Evolutionary conservation across 2,888 invertebrate genomes (phyloP), one percentile per base, ranked within the genome.

Genomic region (Suillia variegata): DNA sequence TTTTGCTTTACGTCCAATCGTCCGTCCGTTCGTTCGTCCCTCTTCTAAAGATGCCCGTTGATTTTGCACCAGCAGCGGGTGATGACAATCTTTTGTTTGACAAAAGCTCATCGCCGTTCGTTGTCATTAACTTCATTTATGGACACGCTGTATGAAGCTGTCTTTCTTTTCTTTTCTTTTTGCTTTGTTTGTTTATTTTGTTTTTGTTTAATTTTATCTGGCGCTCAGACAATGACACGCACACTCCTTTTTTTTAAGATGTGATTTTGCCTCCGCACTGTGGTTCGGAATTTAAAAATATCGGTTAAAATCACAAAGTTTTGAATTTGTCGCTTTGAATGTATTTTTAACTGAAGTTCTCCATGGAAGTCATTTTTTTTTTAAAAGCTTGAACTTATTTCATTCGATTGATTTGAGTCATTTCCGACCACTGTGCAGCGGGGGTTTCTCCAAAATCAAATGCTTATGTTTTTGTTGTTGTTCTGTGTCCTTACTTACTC

Each of bases 51-150:
- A 38, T 38, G 38, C 6, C 6, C 5, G 4, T 20, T 20, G 18
- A 45, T 18, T 3, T 3, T 20, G 45, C 3, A 8, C 6, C 17
- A 45, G 20, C 45, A 45, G 45, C 45, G 18, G 18, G 18, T 20
- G 45, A 18, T 13, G 38, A 38, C 38, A 45, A 8, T 45, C 45
- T 20, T 45, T 45, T 45, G 45, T 45, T 45, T 45, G 45, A 17
- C 10, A 4, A 45, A 5, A 45, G 45, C 20, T 45, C 45, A 45
- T 18, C 45, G 45, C 45, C 45, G 18, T 45, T 5, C 45, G 45
- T 45, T 18, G 45, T 45, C 45, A 45, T 45, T 45, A 45, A 45
- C 45, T 45, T 45, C 45, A 18, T 45, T 38, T 38, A n/a, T 38
- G 8, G 4, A n/a, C 15, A n/a, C 38, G n/a, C 26, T 21, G n/a